Evolutionary conservation across 1,140 invertebrate genomes (phyloP), one percentile per base, ranked within the genome.

Genomic region (Thrips palmi): DNA sequence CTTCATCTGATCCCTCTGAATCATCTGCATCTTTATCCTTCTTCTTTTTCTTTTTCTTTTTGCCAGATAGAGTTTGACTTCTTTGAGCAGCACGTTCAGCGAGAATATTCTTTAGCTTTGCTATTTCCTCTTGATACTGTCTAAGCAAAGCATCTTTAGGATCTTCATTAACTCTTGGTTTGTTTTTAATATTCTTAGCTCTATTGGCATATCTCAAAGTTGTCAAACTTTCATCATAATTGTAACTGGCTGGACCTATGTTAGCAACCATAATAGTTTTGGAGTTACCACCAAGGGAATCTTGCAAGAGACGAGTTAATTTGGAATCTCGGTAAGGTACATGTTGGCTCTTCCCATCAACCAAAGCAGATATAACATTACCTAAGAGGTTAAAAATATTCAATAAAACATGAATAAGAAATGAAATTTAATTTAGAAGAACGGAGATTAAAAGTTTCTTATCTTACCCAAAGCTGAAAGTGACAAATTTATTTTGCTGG

Each of bases 181-280:
- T 76, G 59, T 98, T 99, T 54, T 91, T 83, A 41, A 99, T 99
- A 52, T 86, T 92, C 60, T 99, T 98, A 2, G 93, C 92, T 37
- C 93, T 67, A 62, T 88, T 92, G 1, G 94, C 93, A 62, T 98
- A 99, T 11, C 96, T 65, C 30, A 98, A 63, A 0, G 94, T 97
- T 51, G 87, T 96, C 30, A 97, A 84, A 1, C 89, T 92, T 60
- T 98, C 94, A 52, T 97, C 92, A 55, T 92, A 96, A 62, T 98
- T 97, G 41, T 81, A 79, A 47, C 89, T 84, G 6, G 92, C 87
- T 23, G 94, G 93, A 18, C 92, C 92, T 28, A 97, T 71, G 52
- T 93, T 97, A 10, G 94, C 92, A 55, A 83, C 79, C 87, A 96
- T 94, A 19, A 94, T 73, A 28, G 91, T 96, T 65, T 96, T 96